phyloP scores from a whole-genome alignment of 2,113 vertebrate genomes.

The Gobius niger region DNA sequence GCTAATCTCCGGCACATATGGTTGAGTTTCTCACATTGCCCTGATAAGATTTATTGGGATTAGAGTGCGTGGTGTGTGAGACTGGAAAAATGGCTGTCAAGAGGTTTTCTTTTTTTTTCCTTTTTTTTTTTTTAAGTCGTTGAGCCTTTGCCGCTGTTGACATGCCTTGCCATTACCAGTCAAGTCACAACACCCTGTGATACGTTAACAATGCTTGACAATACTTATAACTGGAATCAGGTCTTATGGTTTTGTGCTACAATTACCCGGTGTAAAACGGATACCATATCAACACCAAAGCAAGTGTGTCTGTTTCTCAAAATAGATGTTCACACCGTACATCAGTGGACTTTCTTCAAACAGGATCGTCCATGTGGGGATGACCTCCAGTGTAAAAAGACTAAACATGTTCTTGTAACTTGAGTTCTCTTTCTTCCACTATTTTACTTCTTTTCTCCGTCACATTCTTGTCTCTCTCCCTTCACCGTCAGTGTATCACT shows the following conservation, averaged over 20 bases:
- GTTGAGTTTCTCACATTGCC: constrained; percentile 61
- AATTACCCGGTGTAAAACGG: too few relatives aligned
- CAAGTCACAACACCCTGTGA: constrained; percentile 24
- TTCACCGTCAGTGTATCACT: constrained; percentile 27
- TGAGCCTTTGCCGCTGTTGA: constrained; percentile 46
- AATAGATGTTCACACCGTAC: too few relatives aligned
- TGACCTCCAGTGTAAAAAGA: background rate
- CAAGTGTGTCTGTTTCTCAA: too few relatives aligned
- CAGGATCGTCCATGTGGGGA: background rate
- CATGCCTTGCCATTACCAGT: constrained; percentile 23
- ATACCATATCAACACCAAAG: too few relatives aligned
- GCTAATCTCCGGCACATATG: constrained; percentile 68
- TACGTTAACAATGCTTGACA: too few relatives aligned
- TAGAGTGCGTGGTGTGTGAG: constrained; percentile 56
- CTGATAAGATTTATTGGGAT: constrained; percentile 71
- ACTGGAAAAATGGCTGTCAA: constrained; percentile 54
- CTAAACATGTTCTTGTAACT: constrained; percentile 3
- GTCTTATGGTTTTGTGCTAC: too few relatives aligned
- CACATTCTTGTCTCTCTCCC: background rate
- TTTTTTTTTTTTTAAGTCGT: background rate
- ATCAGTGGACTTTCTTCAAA: too few relatives aligned
- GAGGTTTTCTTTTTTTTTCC: constrained; percentile 60
- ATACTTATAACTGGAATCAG: too few relatives aligned
- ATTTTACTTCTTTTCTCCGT: background rate
- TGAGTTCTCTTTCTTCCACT: constrained; percentile 1